These are phyloP conservation scores for Neoseiulus cucumeris DNA, from an alignment of 1,140 invertebrate species.

Conservation along the genomic window DNA sequence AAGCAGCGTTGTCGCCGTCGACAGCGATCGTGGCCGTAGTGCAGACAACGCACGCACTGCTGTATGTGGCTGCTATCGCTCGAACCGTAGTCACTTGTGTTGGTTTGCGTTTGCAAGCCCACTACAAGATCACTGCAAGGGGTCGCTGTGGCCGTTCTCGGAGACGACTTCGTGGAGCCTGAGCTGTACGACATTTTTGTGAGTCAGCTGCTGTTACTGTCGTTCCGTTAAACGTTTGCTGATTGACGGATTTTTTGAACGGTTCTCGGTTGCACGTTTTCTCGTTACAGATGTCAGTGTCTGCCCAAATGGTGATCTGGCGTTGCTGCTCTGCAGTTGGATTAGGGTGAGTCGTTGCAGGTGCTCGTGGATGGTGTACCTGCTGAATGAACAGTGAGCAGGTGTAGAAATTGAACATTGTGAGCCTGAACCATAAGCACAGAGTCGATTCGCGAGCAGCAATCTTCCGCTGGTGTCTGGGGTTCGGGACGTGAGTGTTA, in stretches of 20 bases:
- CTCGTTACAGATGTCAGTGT: not conserved
- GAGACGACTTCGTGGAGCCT: not conserved
- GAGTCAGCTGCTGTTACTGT: not conserved
- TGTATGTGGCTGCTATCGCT: not conserved
- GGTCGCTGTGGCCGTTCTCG: not conserved
- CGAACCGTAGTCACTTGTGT: constrained; percentile 6
- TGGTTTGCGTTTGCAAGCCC: not conserved
- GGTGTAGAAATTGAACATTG: no score
- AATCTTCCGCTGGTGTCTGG: no score
- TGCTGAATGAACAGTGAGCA: not conserved
- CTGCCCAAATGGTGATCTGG: not conserved
- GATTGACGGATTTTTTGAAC: not conserved
- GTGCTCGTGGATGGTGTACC: constrained; percentile 11
- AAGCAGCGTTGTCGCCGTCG: not conserved
- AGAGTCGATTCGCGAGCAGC: no score
- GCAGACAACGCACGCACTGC: constrained; percentile 3
- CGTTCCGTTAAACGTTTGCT: not conserved
- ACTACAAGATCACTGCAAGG: not conserved
- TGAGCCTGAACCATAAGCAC: no score
- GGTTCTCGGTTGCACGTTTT: not conserved
- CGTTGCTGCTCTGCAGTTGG: not conserved
- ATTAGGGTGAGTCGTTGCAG: constrained; percentile 2
- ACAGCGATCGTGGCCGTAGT: constrained; percentile 10
- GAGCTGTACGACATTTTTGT: not conserved
- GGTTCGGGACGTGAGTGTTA: no score